Evolutionary conservation across 2,888 invertebrate genomes (phyloP).

Genomic region (Helicoverpa assulta): DNA sequence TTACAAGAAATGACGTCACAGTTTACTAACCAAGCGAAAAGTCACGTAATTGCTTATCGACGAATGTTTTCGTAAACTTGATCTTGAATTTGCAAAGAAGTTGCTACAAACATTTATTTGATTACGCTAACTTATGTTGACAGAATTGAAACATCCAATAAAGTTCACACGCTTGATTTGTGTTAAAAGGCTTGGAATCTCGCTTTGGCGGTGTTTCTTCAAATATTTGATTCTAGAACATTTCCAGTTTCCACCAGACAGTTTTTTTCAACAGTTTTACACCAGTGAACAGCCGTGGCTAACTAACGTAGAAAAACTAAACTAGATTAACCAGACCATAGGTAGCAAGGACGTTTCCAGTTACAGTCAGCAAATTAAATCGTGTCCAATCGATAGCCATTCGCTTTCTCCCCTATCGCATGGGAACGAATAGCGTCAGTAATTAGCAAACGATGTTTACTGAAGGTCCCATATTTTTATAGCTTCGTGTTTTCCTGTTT

Average conservation of each 20-base stretch:
- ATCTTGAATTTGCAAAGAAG: slow-evolving; percentile 34
- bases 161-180: too few relatives aligned
- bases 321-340: slow-evolving; percentile 1
- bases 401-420: background rate
- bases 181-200: too few relatives aligned
- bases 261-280: background rate
- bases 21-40: slow-evolving; percentile 30
- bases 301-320: background rate
- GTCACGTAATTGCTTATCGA: slow-evolving; percentile 19
- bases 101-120: background rate
- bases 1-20: slow-evolving; percentile 44
- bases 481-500: slow-evolving; percentile 2
- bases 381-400: slow-evolving; percentile 12
- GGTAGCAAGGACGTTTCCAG: slow-evolving; percentile 4
- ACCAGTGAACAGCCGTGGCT: background rate
- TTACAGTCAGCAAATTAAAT: slow-evolving; percentile 22
- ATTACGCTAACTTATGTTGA: slow-evolving; percentile 2
- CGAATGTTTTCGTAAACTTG: slow-evolving; percentile 40
- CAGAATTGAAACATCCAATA: too few relatives aligned
- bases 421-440: background rate
- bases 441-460: background rate
- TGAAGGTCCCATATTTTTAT: background rate
- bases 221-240: too few relatives aligned
- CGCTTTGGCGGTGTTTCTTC: too few relatives aligned
- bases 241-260: too few relatives aligned